phyloP scores from a whole-genome alignment of 37 sponge, comb jelly and placozoan species.

The Cliona cf. orientalis region DNA sequence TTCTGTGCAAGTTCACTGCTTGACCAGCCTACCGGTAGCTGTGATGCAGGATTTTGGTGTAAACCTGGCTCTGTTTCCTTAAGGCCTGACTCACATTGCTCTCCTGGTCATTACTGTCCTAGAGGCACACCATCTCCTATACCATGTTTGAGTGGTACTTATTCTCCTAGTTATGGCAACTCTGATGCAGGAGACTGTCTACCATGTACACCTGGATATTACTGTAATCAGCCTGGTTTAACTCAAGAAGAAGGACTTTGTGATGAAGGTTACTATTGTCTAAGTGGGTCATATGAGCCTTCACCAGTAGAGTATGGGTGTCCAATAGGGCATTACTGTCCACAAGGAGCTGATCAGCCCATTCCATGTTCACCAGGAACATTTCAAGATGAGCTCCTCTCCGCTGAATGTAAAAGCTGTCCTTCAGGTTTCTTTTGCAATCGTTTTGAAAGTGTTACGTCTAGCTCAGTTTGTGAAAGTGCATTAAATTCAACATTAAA shows the following conservation, averaged over 20 bases:
- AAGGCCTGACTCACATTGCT: neutral
- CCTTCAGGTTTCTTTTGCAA: constrained; percentile 1
- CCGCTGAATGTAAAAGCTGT: neutral
- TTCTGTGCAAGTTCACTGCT: neutral
- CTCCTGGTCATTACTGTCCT: constrained; percentile 9
- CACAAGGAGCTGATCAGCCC: neutral
- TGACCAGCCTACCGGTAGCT: neutral
- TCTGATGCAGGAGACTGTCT: neutral
- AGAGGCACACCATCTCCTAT: neutral
- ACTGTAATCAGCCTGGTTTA: neutral
- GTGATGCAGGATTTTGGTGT: neutral
- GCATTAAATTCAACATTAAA: neutral
- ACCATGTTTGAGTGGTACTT: neutral
- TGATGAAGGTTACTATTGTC: constrained; percentile 1
- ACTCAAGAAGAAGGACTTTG: neutral
- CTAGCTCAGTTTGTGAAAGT: neutral
- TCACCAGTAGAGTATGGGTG: neutral
- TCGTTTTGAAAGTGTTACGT: neutral
- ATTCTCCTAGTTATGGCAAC: constrained; percentile 1
- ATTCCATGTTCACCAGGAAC: neutral
- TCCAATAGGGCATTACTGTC: neutral
- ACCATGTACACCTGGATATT: neutral
- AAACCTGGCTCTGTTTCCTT: neutral
- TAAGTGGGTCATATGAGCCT: neutral
- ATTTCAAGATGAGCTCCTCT: neutral